phyloP scores from a whole-genome alignment of 2,888 invertebrate genomes.

The Helleia helle region DNA sequence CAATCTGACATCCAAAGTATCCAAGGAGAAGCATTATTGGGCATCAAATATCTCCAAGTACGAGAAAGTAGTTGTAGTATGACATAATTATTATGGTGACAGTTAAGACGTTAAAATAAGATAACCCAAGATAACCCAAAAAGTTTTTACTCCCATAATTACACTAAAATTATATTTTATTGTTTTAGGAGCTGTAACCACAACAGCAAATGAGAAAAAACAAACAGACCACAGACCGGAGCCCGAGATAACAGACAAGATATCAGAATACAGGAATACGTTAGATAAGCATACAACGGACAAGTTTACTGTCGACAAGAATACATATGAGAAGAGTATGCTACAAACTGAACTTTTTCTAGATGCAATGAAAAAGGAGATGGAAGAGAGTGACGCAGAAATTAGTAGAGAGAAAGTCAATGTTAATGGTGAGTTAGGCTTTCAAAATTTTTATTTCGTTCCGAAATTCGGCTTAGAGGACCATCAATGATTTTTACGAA shows the following conservation, averaged over 20 bases:
- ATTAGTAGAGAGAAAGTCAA: constrained; percentile 34
- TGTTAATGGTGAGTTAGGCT: constrained; percentile 46
- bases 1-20: no score
- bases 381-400: constrained; percentile 24
- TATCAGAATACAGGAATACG: background rate
- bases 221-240: constrained; percentile 12
- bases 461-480: no score
- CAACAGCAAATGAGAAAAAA: constrained; percentile 30
- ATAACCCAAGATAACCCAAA: no score
- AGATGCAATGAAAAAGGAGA: constrained; percentile 13
- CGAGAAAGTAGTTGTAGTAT: no score
- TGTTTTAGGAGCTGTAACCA: constrained; percentile 34
- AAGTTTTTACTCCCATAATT: no score
- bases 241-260: background rate
- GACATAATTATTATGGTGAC: no score
- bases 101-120: no score
- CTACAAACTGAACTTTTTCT: background rate
- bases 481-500: no score
- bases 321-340: constrained; percentile 16
- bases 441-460: no score
- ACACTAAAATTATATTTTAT: no score
- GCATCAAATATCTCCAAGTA: no score
- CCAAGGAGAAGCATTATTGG: no score
- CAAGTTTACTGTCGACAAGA: constrained; percentile 18
- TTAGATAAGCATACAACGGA: constrained; percentile 16